phyloP scores from a whole-genome alignment of 2,797 vertebrate genomes.

The Smutsia gigantea region DNA sequence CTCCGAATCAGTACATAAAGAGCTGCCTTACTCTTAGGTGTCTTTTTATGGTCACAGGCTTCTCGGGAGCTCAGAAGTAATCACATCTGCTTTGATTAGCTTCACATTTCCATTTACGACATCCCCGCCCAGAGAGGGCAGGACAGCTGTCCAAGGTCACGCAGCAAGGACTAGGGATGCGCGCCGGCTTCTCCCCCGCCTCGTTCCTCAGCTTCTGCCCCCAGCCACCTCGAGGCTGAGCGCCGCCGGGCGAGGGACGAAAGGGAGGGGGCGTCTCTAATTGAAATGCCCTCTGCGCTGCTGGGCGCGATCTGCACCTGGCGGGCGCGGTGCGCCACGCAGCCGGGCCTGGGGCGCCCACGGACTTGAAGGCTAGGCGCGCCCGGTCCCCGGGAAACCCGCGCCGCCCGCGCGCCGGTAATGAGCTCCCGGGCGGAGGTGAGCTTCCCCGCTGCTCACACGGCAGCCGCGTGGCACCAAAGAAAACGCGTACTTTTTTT shows the following conservation, averaged over 20 bases:
- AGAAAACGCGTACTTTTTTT: conserved; percentile 68
- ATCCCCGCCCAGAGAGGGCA: conserved; percentile 71
- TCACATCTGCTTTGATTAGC: conserved; percentile 80
- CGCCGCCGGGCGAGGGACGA: not conserved
- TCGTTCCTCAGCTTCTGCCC: not conserved
- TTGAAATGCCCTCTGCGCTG: conserved; percentile 28
- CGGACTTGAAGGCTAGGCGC: not conserved
- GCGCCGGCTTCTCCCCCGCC: not conserved
- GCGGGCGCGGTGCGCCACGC: not conserved
- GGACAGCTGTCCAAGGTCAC: conserved; percentile 74
- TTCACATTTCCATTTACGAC: conserved; percentile 74
- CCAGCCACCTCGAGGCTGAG: not conserved
- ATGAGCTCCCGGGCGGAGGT: conserved; percentile 74
- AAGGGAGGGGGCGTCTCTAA: not conserved
- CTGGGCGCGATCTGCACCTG: not conserved
- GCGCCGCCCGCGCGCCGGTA: conserved; percentile 32
- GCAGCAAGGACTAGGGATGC: conserved; percentile 63
- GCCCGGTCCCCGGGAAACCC: conserved; percentile 31
- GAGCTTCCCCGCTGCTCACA: conserved; percentile 72
- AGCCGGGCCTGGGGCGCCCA: not conserved
- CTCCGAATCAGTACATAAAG: conserved; percentile 81
- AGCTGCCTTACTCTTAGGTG: conserved; percentile 73
- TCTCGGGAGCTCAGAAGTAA: conserved; percentile 76
- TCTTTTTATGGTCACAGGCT: conserved; percentile 77
- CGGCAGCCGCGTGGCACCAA: conserved; percentile 61